Percentiles rank a stretch among this genome's conserved stretches.
phyloP scores from a whole-genome alignment of 2,888 invertebrate genomes.

The Lycophotia porphyrea region DNA sequence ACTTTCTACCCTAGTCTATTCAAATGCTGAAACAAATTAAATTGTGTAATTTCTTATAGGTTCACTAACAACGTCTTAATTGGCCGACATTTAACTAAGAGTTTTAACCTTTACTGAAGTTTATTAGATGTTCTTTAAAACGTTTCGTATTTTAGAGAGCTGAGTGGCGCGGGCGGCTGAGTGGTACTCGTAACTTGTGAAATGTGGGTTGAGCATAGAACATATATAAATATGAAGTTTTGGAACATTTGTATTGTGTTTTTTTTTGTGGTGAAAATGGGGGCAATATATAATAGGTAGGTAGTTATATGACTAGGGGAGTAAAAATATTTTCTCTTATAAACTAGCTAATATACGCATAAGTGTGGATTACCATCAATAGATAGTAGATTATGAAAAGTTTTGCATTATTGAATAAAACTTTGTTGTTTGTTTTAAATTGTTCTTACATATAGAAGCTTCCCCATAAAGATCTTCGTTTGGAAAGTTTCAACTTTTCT shows the following conservation, averaged over 20 bases:
- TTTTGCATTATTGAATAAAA: neutral
- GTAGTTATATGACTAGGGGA: neutral
- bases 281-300: neutral
- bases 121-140: slow-evolving; percentile 9
- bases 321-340: neutral
- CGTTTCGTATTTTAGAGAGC: neutral
- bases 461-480: neutral
- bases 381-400: neutral
- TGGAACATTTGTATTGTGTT: neutral
- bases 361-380: neutral
- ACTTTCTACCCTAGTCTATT: neutral
- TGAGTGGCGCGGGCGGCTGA: slow-evolving; percentile 4
- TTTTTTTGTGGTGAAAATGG: neutral
- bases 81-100: slow-evolving; percentile 29
- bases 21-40: slow-evolving; percentile 20
- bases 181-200: slow-evolving; percentile 2
- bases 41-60: slow-evolving; percentile 15
- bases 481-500: neutral
- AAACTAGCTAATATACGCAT: too few species aligned
- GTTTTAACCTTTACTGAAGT: slow-evolving; percentile 28
- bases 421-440: neutral
- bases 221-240: neutral
- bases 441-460: neutral
- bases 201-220: neutral
- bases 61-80: slow-evolving; percentile 21